Evolutionary conservation across 2,797 vertebrate genomes (phyloP), one percentile per base, ranked within the genome.

Genomic region (Diceros bicornis): DNA sequence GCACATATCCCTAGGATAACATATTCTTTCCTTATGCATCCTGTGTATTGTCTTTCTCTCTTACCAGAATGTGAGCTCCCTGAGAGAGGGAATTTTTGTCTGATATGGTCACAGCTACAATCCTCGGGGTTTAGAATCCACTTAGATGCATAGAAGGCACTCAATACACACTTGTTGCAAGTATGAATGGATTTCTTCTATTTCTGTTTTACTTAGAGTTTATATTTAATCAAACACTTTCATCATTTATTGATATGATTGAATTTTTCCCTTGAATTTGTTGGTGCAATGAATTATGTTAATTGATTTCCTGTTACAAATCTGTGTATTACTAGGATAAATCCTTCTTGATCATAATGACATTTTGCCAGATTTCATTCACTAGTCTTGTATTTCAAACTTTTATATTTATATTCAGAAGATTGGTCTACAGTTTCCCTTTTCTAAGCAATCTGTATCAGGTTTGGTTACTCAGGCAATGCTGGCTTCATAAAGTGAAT

Each of bases 321-420:
- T 94, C 75, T 52, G 18, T 71, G 52, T 37, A n/a, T 77, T 75
- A 34, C 20, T 78, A 69, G 93, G 93, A 79, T 82, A 91, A 91
- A 91, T 81, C 57, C 32, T 78, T 94, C 47, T 86, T 50, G 52
- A 94, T 89, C 23, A 32, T 93, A 86, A 97, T 37, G 62, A 84
- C 20, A 61, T 92, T 97, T 89, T 68, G 44, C 55, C 66, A 94
- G 75, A 81, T 94, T 92, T 90, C 41, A 68, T 84, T 88, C 96
- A 29, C 71, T 77, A 47, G 78, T 16, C 10, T 59, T 91, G 88
- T 71, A 62, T 83, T 91, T 87, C 23, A 23, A 41, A 41, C 59
- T 81, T 97, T 96, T 85, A 87, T 25, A 47, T 50, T 87, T 92
- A 44, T 37, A 12, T 61, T 69, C 17, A n/a, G 61, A 74, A 93